Base-by-base conservation (phyloP, 2,888 invertebrate species). In the Brachyopa scutellaris region DNA sequence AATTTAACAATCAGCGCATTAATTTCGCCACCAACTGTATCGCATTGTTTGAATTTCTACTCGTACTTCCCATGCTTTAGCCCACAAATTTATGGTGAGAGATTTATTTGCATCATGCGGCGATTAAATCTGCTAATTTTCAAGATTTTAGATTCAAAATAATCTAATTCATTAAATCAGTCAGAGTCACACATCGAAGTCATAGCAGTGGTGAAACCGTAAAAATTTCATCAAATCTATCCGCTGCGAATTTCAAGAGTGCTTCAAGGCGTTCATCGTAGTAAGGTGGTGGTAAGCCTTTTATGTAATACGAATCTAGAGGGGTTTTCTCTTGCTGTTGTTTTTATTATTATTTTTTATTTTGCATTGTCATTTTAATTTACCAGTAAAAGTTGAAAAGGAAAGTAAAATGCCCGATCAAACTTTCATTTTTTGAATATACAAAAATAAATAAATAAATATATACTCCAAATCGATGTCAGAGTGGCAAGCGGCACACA, bases 391-490 rank as follows among this genome's bases (percentile, higher is more conserved):
- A 61, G 55, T 59, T 19, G 13, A 69, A 80, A 80, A 69, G 29
- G 80, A 80, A 80, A 80, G 80, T 64, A 53, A 23, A 57, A 47
- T 45, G 38, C 23, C 53, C 51, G 17, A 36, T 36, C 64, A 36
- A 57, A 70, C 80, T 80, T 80, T 80, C 80, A 45, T 64, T 80
- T 80, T 70, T 51, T 4, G 19, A 47, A 47, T 19, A 38, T 47
- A 70, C 17, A 36, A 40, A 29, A 29, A 47, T 6, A 26, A 26
- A 26, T 3, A 26, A 26, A 26, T 5, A 26, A 26, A 26, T n/a
- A n/a, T n/a, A 2, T 29, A 61, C 49, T 23, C 36, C 13, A 17
- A 53, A 42, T 64, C 38, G 19, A 40, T 66, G 6, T n/a, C n/a
- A n/a, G n/a, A n/a, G n/a, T n/a, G n/a, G n/a, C n/a, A n/a, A n/a